Evolutionary conservation across 2,888 invertebrate species (phyloP).

Genomic region (Cephus pulcher): DNA sequence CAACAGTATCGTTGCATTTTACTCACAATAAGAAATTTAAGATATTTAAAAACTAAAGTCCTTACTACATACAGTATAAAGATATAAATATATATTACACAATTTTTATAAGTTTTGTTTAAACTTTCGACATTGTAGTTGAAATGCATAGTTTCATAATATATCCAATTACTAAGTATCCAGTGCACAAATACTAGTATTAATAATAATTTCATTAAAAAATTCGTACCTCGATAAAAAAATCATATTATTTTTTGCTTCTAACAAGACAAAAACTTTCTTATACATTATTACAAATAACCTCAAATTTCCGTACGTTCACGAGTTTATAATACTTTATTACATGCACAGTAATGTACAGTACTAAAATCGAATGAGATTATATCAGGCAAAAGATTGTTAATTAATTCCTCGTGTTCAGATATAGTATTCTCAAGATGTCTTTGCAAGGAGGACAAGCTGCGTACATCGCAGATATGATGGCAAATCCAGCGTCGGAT

Average conservation of each 20-base stretch:
- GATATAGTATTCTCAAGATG: slow-evolving; percentile 11
- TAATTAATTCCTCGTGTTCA: neutral
- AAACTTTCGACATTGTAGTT: neutral
- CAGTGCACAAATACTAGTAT: neutral
- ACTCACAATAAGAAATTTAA: neutral
- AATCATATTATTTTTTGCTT: neutral
- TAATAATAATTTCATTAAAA: neutral
- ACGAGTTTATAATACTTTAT: neutral
- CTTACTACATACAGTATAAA: neutral
- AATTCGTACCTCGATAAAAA: neutral
- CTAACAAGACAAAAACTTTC: neutral
- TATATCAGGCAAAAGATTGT: neutral
- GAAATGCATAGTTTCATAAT: neutral
- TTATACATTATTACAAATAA: neutral
- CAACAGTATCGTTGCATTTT: neutral
- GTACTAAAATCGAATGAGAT: neutral
- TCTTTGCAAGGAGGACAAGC: slow-evolving; percentile 9
- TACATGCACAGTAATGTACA: too few species aligned
- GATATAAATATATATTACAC: neutral
- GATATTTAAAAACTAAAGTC: neutral
- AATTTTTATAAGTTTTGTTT: neutral
- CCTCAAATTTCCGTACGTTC: neutral
- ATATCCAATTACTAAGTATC: too few species aligned
- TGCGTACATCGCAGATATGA: slow-evolving; percentile 19
- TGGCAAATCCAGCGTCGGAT: slow-evolving; percentile 15